Base-by-base conservation (phyloP, 2,888 invertebrate genomes). In the Heliconius sara region DNA sequence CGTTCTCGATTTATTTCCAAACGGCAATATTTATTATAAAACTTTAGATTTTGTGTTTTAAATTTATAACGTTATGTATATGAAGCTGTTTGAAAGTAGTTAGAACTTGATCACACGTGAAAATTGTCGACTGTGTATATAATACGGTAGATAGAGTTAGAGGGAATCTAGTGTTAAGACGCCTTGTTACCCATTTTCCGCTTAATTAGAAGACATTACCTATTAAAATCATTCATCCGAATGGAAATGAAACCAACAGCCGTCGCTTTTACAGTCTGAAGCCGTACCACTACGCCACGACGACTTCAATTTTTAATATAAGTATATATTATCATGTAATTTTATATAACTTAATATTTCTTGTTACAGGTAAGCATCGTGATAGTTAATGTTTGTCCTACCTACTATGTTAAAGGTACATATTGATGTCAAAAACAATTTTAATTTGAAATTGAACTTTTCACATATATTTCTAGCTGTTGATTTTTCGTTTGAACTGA, bases 11-110 rank as follows among this genome's bases (percentile, higher is more conserved):
- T 73, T 73, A 34, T 73, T 73, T 57, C 34, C 34, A 60, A 73
- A 60, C 34, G 34, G n/a, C n/a, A 34, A 73, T 73, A 34, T 73
- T 73, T 60, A 57, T 72, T 72, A 27, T 43, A 72, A 77, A 77
- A 71, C 30, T n/a, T 71, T 65, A 63, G 19, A 47, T 43, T 77
- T 43, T 19, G 70, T 70, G 22, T 67, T 67, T 67, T 10, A 39
- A 67, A 67, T 39, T 67, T 34, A 19, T 22, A 9, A 7, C n/a
- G 22, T 22, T 22, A 4, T 68, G 39, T 39, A 10, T 68, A n/a
- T 68, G 68, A 39, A 13, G 39, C 34, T 5, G 30, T 30, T 16
- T 63, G 63, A 63, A n/a, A 25, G 12, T n/a, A 63, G 27, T 65
- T 63, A 5, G 3, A 12, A 63, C 13, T 4, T 63, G 63, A 2